phyloP scores from a whole-genome alignment of 2,113 vertebrate genomes.

The human (Homo sapiens) region GRCh38 chr14:75508501-75509000 shows the following conservation, averaged over 20 bases:
- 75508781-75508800: background rate
- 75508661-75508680: constrained; percentile 5
- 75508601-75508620: background rate
- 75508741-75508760: background rate
- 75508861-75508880: background rate
- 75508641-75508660: background rate
- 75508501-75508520: background rate
- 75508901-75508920: background rate
- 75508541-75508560: constrained; percentile 27
- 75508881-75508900: background rate
- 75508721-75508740: constrained; percentile 5
- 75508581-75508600: background rate
- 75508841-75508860: background rate
- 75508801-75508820: background rate
- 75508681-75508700: background rate
- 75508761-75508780: background rate
- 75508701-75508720: background rate
- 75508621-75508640: background rate
- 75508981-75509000: background rate
- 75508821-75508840: background rate
- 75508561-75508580: background rate
- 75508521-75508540: background rate
- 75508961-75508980: background rate
- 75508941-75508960: background rate
- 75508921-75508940: background rate